Conservation (phyloP, 2,797 vertebrate genomes). For the Clarias platycephalus region DNA sequence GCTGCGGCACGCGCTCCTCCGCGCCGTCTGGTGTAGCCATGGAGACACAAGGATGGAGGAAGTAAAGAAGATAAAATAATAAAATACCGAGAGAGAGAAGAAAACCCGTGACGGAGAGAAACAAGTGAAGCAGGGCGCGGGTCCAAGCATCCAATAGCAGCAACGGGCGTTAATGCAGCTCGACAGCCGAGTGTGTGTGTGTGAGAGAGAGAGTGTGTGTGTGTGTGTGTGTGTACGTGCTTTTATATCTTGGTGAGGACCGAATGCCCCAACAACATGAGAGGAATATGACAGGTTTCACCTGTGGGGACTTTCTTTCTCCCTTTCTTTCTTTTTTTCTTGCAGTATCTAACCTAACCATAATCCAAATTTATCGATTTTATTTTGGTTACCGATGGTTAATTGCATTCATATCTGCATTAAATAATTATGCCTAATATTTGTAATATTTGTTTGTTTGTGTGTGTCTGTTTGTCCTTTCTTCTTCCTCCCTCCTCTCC, state of each 20-base stretch:
- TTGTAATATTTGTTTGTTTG: background rate
- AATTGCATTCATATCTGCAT: background rate
- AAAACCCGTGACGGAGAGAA: slow-evolving; percentile 14
- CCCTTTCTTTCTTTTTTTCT: background rate
- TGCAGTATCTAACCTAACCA: no score
- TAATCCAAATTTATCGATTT: background rate
- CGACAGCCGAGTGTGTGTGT: slow-evolving; percentile 15
- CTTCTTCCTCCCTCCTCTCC: background rate
- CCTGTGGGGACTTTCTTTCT: background rate
- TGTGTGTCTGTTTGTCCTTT: background rate
- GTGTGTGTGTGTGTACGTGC: slow-evolving; percentile 24
- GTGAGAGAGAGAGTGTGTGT: slow-evolving; percentile 16
- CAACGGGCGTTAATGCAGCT: slow-evolving; percentile 15
- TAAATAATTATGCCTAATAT: background rate
- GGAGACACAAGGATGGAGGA: slow-evolving; percentile 48
- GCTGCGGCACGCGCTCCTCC: slow-evolving; percentile 81
- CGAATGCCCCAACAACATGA: background rate
- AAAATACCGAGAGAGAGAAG: background rate
- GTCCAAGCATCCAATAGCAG: slow-evolving; percentile 32
- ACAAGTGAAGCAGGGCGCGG: slow-evolving; percentile 9
- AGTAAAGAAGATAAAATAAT: slow-evolving; percentile 31
- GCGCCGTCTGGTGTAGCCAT: slow-evolving; percentile 88
- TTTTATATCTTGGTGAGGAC: slow-evolving; percentile 22
- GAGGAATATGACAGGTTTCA: background rate
- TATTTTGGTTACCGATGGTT: background rate